These are phyloP conservation scores for Otolemur garnettii DNA, from an alignment of 2,113 vertebrate species.

Conservation along the genomic window DNA sequence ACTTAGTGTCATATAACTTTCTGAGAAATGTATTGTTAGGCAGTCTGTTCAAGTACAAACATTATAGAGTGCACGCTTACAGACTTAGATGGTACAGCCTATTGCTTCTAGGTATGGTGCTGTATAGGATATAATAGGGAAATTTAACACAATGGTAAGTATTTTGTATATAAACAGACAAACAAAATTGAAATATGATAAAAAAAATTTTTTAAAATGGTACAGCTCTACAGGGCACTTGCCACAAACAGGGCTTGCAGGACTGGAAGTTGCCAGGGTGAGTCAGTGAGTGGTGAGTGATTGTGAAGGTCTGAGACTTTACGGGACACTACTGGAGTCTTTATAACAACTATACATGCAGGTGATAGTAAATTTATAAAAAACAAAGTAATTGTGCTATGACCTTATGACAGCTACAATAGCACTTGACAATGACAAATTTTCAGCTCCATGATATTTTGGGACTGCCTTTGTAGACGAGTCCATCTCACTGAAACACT, in stretches of 20 bases:
- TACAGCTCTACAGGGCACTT: not conserved
- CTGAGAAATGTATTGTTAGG: not conserved
- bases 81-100: not conserved
- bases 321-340: not conserved
- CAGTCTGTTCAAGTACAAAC: not conserved
- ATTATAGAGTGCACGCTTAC: not conserved
- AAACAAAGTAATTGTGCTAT: no score
- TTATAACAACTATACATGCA: not conserved
- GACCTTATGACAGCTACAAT: not conserved
- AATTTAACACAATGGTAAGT: not conserved
- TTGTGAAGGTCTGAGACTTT: not conserved
- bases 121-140: not conserved
- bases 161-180: not conserved
- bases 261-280: not conserved
- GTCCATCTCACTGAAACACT: not conserved
- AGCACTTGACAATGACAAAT: not conserved
- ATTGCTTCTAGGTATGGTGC: not conserved
- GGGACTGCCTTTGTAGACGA: not conserved
- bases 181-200: not conserved
- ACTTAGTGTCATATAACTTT: not conserved
- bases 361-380: not conserved
- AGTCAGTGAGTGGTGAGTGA: not conserved
- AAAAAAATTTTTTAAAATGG: not conserved
- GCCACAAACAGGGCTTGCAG: not conserved
- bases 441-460: not conserved